A percentile compares a stretch with the other conserved stretches of the same genome.
phyloP scores from a whole-genome alignment of 2,888 invertebrate genomes.

The Entomobrya multifasciata region DNA sequence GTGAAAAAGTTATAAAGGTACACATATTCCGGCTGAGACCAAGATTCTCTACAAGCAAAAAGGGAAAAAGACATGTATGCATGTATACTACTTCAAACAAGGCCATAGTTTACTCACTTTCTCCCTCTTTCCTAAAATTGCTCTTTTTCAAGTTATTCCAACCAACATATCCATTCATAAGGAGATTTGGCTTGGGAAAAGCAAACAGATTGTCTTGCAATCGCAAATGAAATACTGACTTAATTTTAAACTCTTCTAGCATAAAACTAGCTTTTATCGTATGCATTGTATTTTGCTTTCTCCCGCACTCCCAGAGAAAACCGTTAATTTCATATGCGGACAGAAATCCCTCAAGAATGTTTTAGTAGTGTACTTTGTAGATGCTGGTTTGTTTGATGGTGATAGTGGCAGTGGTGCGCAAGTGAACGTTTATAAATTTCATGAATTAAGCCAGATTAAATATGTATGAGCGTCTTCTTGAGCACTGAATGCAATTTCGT shows the following conservation, averaged over 20 bases:
- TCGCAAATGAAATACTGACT: slow-evolving; percentile 66
- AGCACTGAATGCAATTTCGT: slow-evolving; percentile 14
- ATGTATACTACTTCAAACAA: slow-evolving; percentile 10
- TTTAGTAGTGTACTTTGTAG: slow-evolving; percentile 11
- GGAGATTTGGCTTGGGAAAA: slow-evolving; percentile 61
- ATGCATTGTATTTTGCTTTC: slow-evolving; percentile 25
- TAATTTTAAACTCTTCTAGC: slow-evolving; percentile 55
- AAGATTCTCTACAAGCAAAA: background rate
- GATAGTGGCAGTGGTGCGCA: background rate
- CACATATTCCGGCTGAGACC: background rate
- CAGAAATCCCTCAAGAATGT: slow-evolving; percentile 47
- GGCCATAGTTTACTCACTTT: slow-evolving; percentile 30
- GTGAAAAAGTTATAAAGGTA: background rate
- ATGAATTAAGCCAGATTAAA: slow-evolving; percentile 64
- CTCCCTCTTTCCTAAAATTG: slow-evolving; percentile 27
- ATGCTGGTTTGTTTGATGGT: slow-evolving; percentile 30
- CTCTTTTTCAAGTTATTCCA: slow-evolving; percentile 38
- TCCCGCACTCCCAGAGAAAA: background rate
- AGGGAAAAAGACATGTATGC: background rate
- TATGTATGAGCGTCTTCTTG: slow-evolving; percentile 62
- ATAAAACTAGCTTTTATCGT: slow-evolving; percentile 51
- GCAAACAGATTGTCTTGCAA: slow-evolving; percentile 68
- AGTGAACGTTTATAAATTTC: slow-evolving; percentile 61
- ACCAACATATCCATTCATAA: slow-evolving; percentile 49
- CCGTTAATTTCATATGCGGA: slow-evolving; percentile 46